phyloP scores from a whole-genome alignment of 1,140 invertebrate species.

The Aphelinus certus region DNA sequence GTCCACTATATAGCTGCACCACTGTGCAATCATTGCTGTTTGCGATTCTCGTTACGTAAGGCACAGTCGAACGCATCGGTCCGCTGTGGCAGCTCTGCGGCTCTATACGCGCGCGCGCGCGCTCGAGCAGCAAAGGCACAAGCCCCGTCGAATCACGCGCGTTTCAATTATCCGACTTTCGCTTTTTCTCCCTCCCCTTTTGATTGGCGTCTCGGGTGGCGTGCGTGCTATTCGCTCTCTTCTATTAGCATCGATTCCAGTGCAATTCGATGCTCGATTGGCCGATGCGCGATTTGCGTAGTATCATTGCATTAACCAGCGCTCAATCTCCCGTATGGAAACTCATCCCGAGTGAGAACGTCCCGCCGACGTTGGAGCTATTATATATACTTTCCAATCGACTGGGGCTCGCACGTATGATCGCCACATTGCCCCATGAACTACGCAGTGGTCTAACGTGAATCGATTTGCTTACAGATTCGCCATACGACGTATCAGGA shows the following conservation, averaged over 20 bases:
- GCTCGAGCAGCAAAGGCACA: neutral
- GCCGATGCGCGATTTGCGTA: no score
- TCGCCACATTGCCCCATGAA: no score
- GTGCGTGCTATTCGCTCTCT: neutral
- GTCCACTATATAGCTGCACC: neutral
- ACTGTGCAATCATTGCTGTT: neutral
- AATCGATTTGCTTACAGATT: conserved; percentile 72
- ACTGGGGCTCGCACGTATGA: no score
- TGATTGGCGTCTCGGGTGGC: neutral
- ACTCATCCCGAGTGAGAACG: no score
- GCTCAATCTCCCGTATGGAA: no score
- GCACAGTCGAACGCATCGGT: neutral
- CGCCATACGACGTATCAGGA: conserved; percentile 91
- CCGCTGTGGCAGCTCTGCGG: no score
- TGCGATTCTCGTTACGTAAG: conserved; percentile 14
- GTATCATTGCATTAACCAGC: no score
- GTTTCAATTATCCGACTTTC: neutral
- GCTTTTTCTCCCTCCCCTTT: neutral
- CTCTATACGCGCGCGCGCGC: neutral
- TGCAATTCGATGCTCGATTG: no score
- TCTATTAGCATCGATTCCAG: no score
- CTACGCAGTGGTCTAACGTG: neutral
- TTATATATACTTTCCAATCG: no score
- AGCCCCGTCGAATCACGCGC: neutral
- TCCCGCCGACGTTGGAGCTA: no score